phyloP scores from a whole-genome alignment of 2,888 invertebrate genomes.

The Sisyra nigra region DNA sequence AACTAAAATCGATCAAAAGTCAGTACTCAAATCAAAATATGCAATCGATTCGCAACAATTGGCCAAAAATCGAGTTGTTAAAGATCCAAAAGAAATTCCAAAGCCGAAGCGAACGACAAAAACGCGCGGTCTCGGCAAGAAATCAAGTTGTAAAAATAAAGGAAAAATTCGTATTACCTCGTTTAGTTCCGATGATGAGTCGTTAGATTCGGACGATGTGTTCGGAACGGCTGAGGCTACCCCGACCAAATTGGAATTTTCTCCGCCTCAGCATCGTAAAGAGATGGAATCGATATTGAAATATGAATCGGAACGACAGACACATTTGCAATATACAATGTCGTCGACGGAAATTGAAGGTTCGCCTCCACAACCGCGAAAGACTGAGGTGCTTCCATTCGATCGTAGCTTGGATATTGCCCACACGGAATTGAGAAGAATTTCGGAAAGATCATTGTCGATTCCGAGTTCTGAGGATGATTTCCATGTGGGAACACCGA shows the following conservation, averaged over 20 bases:
- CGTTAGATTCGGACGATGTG: constrained; percentile 59
- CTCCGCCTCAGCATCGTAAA: constrained; percentile 58
- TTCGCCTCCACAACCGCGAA: constrained; percentile 55
- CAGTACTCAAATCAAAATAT: constrained; percentile 13
- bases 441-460: constrained; percentile 57
- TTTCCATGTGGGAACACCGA: constrained; percentile 27
- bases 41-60: constrained; percentile 12
- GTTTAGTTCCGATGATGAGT: constrained; percentile 61
- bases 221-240: constrained; percentile 62
- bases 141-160: constrained; percentile 42
- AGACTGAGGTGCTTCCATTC: constrained; percentile 43
- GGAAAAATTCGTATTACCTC: constrained; percentile 57
- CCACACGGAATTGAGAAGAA: constrained; percentile 48
- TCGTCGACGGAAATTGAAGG: constrained; percentile 65
- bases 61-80: constrained; percentile 25
- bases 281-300: constrained; percentile 59
- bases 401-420: constrained; percentile 43
- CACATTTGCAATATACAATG: constrained; percentile 38
- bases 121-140: constrained; percentile 40
- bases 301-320: constrained; percentile 56
- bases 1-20: constrained; percentile 14
- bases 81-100: constrained; percentile 34
- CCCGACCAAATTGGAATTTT: constrained; percentile 53
- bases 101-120: constrained; percentile 46
- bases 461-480: constrained; percentile 64